These are phyloP conservation scores for Pelagia noctiluca DNA, from an alignment of 30 jellyfish, hydroid and myxozoan genomes.

Conservation along the genomic window DNA sequence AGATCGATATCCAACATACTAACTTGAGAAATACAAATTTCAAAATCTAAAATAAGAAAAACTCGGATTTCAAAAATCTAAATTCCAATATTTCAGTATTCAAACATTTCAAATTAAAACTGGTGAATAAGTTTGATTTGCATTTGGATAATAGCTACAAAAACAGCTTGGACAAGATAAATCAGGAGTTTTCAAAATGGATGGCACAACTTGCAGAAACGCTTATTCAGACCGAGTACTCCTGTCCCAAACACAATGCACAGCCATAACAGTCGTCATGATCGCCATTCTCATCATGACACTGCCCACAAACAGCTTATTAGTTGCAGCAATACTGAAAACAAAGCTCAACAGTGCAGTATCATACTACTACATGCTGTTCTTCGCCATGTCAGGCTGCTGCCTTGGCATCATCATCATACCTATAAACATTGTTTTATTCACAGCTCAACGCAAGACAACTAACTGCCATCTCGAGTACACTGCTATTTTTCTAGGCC, in stretches of 20 bases:
- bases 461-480: constrained; percentile 38
- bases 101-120: no score
- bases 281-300: background rate
- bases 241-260: constrained; percentile 11
- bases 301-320: constrained; percentile 27
- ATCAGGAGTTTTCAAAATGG: no score
- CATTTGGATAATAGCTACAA: no score
- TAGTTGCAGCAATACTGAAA: constrained; percentile 20
- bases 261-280: background rate
- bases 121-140: no score
- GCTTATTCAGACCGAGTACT: constrained; percentile 46
- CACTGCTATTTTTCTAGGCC: constrained; percentile 52
- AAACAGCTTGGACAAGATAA: no score
- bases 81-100: no score
- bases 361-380: constrained; percentile 37
- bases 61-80: no score
- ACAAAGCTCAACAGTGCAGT: constrained; percentile 4
- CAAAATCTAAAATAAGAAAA: no score
- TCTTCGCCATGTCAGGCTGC: constrained; percentile 50
- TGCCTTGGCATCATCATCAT: constrained; percentile 28
- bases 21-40: no score
- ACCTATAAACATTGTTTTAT: constrained; percentile 37
- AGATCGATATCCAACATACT: no score
- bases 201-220: constrained; percentile 50
- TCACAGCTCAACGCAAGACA: constrained; percentile 3